Conservation (phyloP, 1,140 invertebrate genomes). For the Grapholita molesta region DNA sequence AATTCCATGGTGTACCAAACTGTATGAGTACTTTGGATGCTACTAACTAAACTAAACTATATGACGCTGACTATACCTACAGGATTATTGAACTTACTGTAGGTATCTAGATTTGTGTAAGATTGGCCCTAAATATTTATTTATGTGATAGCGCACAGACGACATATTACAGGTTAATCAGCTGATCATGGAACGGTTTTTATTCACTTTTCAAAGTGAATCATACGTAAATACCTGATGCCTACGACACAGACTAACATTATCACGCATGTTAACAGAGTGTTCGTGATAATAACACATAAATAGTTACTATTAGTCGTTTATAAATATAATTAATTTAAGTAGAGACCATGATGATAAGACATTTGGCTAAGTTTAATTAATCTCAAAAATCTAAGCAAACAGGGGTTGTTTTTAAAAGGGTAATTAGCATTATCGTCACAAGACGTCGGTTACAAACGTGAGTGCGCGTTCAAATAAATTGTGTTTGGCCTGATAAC, state of each 20-base stretch:
- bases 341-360: not conserved
- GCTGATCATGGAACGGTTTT: not conserved
- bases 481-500: constrained; percentile 72
- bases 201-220: not conserved
- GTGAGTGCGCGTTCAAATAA: constrained; percentile 68
- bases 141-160: too few species aligned
- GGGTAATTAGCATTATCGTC: constrained; percentile 20
- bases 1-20: too few species aligned
- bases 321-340: not conserved
- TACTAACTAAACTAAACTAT: too few species aligned
- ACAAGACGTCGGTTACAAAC: constrained; percentile 69
- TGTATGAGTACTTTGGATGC: too few species aligned
- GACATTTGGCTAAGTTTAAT: not conserved
- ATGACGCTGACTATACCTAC: too few species aligned
- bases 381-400: not conserved
- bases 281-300: not conserved
- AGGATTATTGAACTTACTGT: too few species aligned
- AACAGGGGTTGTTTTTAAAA: not conserved
- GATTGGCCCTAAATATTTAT: too few species aligned
- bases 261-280: not conserved
- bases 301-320: not conserved
- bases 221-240: not conserved
- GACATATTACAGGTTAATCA: too few species aligned
- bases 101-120: too few species aligned
- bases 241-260: not conserved